Evolutionary conservation across 2,113 vertebrate genomes (phyloP).

Genomic region (Sus scrofa): T2T-Sscrofa CM000819.6:38603501-38604000

Average conservation of each 20-base stretch:
- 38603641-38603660: not conserved
- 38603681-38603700: not conserved
- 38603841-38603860: not conserved
- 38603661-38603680: not conserved
- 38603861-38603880: not conserved
- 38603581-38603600: not conserved
- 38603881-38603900: not conserved
- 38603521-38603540: not conserved
- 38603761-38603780: not conserved
- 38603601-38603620: not conserved
- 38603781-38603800: not conserved
- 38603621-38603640: not conserved
- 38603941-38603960: too few species aligned
- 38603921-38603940: too few species aligned
- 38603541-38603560: not conserved
- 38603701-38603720: not conserved
- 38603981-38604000: too few species aligned
- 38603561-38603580: not conserved
- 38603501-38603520: not conserved
- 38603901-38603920: too few species aligned
- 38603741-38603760: not conserved
- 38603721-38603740: not conserved
- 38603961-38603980: too few species aligned
- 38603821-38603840: not conserved
- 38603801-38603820: not conserved